These are phyloP conservation scores for Agriopis aurantiaria DNA, from an alignment of 2,888 invertebrate genomes.

Conservation along the genomic window DNA sequence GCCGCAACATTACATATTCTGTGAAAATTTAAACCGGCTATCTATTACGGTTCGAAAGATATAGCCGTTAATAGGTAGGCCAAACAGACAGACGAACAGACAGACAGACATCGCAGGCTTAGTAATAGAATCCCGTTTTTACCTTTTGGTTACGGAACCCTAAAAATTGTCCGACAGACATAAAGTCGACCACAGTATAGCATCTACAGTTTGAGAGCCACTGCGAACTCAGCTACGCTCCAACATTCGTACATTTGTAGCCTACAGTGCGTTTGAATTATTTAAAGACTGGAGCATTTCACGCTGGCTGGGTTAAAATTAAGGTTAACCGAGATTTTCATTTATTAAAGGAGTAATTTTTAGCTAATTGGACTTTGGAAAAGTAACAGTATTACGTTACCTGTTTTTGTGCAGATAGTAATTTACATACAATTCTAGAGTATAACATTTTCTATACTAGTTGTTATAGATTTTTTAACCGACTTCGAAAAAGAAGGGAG, in stretches of 20 bases:
- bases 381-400: constrained; percentile 27
- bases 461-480: background rate
- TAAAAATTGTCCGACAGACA: no score
- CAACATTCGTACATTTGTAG: constrained; percentile 47
- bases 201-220: constrained; percentile 45
- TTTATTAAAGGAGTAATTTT: constrained; percentile 69
- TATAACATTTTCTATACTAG: background rate
- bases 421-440: background rate
- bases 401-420: constrained; percentile 5
- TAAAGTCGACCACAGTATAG: no score
- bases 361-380: constrained; percentile 59
- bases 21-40: no score
- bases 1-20: no score
- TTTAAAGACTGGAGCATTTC: constrained; percentile 56
- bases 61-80: no score
- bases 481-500: no score
- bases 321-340: constrained; percentile 61
- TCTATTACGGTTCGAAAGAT: no score
- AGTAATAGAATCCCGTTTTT: no score
- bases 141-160: no score
- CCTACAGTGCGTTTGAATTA: constrained; percentile 58
- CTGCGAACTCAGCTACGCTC: constrained; percentile 23
- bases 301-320: constrained; percentile 60
- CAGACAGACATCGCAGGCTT: no score
- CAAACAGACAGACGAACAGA: no score